These are phyloP conservation scores for Xiphorhynchus elegans DNA, from an alignment of 2,113 vertebrate species.

Conservation along the genomic window DNA sequence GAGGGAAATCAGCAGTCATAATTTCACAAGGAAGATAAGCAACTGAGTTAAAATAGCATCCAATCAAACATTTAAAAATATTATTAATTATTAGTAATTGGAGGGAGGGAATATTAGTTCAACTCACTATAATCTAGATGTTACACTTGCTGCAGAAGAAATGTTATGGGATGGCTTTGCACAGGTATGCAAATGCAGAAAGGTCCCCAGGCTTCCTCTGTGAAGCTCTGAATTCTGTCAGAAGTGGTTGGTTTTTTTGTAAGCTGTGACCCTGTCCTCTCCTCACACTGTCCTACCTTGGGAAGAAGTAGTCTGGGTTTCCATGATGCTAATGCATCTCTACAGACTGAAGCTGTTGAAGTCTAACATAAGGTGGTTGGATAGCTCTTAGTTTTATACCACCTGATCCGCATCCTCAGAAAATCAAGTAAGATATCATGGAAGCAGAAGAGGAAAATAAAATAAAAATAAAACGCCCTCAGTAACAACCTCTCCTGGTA, in stretches of 20 bases:
- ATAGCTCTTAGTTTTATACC: background rate
- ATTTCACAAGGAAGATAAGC: background rate
- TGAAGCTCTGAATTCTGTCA: background rate
- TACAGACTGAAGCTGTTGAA: background rate
- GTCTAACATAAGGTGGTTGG: background rate
- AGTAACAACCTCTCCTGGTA: background rate
- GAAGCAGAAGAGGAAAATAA: background rate
- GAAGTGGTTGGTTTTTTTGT: background rate
- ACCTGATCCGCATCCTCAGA: too few relatives aligned
- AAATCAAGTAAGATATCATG: background rate
- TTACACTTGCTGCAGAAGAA: background rate
- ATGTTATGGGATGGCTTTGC: background rate
- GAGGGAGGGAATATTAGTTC: fast-evolving
- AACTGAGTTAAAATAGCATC: background rate
- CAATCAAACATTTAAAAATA: background rate
- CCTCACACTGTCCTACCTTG: fast-evolving
- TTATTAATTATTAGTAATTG: background rate
- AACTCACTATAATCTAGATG: background rate
- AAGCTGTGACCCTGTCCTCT: background rate
- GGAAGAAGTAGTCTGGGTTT: background rate
- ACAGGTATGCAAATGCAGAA: background rate
- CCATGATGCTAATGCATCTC: background rate
- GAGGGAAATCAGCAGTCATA: background rate
- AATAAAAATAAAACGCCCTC: background rate
- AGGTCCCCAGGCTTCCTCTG: background rate